phyloP scores from a whole-genome alignment of 2,113 vertebrate genomes.

The Trogon melanurus region DNA sequence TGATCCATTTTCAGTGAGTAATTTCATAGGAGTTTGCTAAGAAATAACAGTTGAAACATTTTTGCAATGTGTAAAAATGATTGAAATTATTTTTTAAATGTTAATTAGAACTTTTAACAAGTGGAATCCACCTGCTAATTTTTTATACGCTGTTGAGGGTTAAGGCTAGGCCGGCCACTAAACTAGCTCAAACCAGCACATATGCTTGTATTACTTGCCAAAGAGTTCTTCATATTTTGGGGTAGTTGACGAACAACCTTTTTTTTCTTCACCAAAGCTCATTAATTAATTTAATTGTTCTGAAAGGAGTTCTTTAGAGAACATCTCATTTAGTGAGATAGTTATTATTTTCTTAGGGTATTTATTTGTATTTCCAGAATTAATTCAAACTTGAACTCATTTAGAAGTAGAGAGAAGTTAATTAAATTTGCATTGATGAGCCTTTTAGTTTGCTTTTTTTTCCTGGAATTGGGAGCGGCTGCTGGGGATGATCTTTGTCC shows the following conservation, averaged over 20 bases:
- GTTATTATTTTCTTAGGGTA: neutral
- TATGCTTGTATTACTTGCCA: neutral
- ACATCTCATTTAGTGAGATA: neutral
- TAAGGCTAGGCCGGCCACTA: too few species aligned
- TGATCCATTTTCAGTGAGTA: neutral
- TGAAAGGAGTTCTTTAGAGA: neutral
- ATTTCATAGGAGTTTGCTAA: neutral
- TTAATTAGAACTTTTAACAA: neutral
- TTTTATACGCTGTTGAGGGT: too few species aligned
- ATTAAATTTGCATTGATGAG: neutral
- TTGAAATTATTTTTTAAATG: neutral
- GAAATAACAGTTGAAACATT: neutral
- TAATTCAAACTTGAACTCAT: neutral
- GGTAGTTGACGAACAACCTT: neutral
- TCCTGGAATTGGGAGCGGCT: constrained; percentile 7
- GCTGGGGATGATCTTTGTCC: constrained; percentile 31
- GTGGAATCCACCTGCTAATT: neutral
- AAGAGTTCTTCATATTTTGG: neutral
- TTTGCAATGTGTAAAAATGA: neutral
- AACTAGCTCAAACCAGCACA: too few species aligned
- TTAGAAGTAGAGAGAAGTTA: neutral
- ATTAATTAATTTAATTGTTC: neutral
- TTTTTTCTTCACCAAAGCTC: neutral
- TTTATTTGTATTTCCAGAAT: neutral
- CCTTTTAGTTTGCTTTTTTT: neutral